Percentiles rank a stretch among this genome's conserved stretches.
phyloP scores from a whole-genome alignment of 2,113 vertebrate genomes.

The Malaclemys terrapin region DNA sequence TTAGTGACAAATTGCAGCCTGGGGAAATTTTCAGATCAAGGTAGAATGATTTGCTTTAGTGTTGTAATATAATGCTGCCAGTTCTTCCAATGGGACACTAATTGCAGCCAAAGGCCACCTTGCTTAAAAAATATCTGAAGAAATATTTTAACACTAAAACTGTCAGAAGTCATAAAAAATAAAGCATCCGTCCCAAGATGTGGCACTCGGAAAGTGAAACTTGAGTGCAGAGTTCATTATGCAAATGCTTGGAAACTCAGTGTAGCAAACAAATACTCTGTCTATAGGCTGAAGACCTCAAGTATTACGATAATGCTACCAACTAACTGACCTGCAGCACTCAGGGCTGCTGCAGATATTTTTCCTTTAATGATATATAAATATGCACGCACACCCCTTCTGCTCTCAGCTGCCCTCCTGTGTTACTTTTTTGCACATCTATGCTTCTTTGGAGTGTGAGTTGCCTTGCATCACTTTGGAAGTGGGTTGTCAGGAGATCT shows the following conservation, averaged over 20 bases:
- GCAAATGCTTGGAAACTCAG: background rate
- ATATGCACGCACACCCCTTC: background rate
- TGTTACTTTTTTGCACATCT: background rate
- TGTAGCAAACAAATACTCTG: background rate
- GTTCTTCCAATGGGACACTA: slow-evolving; percentile 61
- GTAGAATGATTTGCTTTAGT: slow-evolving; percentile 68
- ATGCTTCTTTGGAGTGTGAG: background rate
- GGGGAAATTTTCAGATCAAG: slow-evolving; percentile 73
- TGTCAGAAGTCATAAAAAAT: slow-evolving; percentile 41
- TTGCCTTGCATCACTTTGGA: background rate
- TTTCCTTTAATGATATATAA: background rate
- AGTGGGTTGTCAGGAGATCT: background rate
- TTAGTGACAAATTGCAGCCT: slow-evolving; percentile 66
- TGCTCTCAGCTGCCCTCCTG: background rate
- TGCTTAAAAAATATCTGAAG: slow-evolving; percentile 62
- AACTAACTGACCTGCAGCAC: background rate
- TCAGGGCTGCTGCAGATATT: background rate
- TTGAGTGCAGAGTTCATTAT: slow-evolving; percentile 4
- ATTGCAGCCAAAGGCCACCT: slow-evolving; percentile 68
- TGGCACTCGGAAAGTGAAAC: background rate
- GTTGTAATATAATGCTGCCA: slow-evolving; percentile 50
- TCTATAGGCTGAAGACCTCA: background rate
- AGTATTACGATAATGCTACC: rapidly evolving
- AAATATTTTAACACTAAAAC: slow-evolving; percentile 67
- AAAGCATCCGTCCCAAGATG: slow-evolving; percentile 28